Base-by-base conservation (phyloP, 35 echinoderm and acorn worm species). In the Heliocidaris tuberculata region DNA sequence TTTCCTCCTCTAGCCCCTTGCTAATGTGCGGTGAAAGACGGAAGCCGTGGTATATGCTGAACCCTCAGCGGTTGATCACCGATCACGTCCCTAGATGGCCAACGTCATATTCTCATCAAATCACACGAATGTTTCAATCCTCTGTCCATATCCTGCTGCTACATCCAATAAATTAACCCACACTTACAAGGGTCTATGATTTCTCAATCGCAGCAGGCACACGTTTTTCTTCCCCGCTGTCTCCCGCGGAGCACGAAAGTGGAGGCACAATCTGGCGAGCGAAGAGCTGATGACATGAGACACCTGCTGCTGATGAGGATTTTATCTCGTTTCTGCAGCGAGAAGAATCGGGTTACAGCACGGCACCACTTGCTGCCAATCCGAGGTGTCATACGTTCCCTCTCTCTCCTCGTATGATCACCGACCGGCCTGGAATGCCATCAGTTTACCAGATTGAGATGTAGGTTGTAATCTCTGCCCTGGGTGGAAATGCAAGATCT, bases 271-370 rank as follows among this genome's bases (percentile, higher is more conserved):
- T 78, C 6, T 27, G 27, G 7, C 24, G 60, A 70, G 60, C 2
- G 65, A 78, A 27, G 65, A 78, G 65, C 19, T 24, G 65, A 78
- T 27, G 65, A 78, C 65, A 78, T 24, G 65, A 78, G 65, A 78
- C 65, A 78, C 21, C 65, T 78, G 65, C 65, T 78, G 27, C 65
- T 78, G 65, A 78, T 78, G 65, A 78, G 65, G 65, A 78, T 78
- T 78, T 78, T 78, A 78, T 78, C 65, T 78, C 27, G 65, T 78
- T 78, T 78, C 65, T 78, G 21, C 65, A 24, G 4, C 27, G 65
- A 3, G 27, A n/a, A n/a, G 65, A 78, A 24, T 78, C 65, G 27
- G 65, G 17, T 78, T 78, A 78, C 65, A 78, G 61, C 65, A n/a
- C 21, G 27, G 21, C 65, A 78, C 65, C 65, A 27, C 65, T 78